phyloP scores from a whole-genome alignment of 2,113 vertebrate species.

The Macrotis lagotis region DNA sequence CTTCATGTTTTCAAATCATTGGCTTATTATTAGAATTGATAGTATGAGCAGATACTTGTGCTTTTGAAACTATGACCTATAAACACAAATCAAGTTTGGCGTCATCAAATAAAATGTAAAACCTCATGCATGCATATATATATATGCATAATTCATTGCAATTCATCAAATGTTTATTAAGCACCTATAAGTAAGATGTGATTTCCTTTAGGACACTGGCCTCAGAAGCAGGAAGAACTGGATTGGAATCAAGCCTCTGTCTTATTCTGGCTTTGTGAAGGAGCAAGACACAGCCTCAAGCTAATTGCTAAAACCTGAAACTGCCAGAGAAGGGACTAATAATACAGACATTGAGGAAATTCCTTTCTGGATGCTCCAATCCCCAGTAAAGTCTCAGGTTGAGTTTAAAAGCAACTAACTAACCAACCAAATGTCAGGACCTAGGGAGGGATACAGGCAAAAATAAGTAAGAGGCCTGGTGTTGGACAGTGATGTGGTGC shows the following conservation, averaged over 20 bases:
- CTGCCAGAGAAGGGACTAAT: neutral
- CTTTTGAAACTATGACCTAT: slow-evolving; percentile 46
- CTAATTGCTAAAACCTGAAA: neutral
- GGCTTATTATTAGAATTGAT: slow-evolving; percentile 54
- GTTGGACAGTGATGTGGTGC: neutral
- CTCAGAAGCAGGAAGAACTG: neutral
- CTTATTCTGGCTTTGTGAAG: neutral
- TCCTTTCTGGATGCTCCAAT: neutral
- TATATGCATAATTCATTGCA: neutral
- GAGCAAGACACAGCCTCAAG: neutral
- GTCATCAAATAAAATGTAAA: slow-evolving; percentile 42
- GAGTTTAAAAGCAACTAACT: neutral
- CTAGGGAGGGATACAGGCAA: neutral
- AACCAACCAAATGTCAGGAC: neutral
- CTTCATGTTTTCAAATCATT: slow-evolving; percentile 46
- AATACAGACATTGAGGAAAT: neutral
- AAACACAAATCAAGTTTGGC: slow-evolving; percentile 33
- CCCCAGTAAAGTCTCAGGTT: neutral
- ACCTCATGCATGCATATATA: neutral
- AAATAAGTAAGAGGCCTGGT: neutral
- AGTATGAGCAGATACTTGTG: slow-evolving; percentile 40
- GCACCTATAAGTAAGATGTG: neutral
- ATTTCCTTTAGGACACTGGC: neutral
- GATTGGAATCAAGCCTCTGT: neutral
- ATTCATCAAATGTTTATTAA: neutral